Evolutionary conservation across 2,797 vertebrate species (phyloP), one percentile per base, ranked within the genome.

Genomic region (Phylloscopus collybita): DNA sequence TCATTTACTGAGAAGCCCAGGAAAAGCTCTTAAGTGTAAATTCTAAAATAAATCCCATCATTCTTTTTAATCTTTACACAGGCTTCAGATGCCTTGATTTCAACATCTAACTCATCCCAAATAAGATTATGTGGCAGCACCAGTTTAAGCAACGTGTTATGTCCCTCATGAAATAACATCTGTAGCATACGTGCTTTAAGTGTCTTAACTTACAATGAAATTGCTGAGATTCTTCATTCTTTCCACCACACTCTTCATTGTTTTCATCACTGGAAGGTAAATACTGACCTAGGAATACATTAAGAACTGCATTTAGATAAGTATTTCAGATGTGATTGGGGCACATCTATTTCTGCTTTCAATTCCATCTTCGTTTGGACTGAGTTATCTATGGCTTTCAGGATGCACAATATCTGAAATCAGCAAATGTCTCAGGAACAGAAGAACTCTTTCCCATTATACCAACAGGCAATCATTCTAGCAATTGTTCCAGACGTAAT

Each of bases 221-320:
- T 98, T 99, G 92, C 98, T 99, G 95, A 99, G 98, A 93, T 99
- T 99, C 97, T 98, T 99, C 99, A 99, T 99, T 91, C 98, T 98
- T 90, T 99, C 99, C 91, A 99, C 98, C 13, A 99, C 97, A 85
- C 98, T 99, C 97, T 98, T 99, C 98, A 99, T 98, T 7, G 98
- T 99, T 98, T 99, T 99, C 97, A 99, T 96, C 34, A 97, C 97
- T 38, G 99, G 99, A 57, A 99, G 97, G 97, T 99, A 99, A 96
- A 99, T 98, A 73, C 99, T 99, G 32, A 99, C 99, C 99, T 99
- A 96, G 13, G 75, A 88, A 92, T 85, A 51, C 11, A 72, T 1
- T 34, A 86, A 70, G 27, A 91, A 44, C 3, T 72, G 19, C 59
- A 90, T 76, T 92, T 4, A 2, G 51, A 70, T n/a, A 67, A 34